Conservation (phyloP, 2,888 invertebrate species). For the Diarsia brunnea region DNA sequence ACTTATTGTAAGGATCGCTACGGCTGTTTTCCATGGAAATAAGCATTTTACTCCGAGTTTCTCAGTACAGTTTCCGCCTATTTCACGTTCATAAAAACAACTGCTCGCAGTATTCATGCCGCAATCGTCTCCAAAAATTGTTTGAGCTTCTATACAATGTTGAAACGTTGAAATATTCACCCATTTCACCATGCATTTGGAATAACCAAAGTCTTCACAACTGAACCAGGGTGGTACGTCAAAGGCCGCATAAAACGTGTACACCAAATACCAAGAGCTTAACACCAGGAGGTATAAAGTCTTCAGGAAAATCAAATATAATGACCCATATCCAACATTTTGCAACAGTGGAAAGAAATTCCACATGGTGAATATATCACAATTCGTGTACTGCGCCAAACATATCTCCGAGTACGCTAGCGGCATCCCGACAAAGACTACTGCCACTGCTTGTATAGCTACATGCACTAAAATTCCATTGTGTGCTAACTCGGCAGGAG, state of each 20-base stretch:
- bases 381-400: conserved; percentile 85
- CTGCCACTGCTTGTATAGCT: conserved; percentile 71
- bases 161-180: conserved; percentile 84
- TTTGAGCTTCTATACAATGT: conserved; percentile 84
- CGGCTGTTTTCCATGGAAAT: conserved; percentile 77
- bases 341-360: conserved; percentile 83
- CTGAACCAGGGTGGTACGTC: conserved; percentile 84
- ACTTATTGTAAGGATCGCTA: conserved; percentile 71
- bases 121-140: conserved; percentile 80
- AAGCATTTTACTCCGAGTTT: conserved; percentile 68
- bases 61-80: conserved; percentile 77
- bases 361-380: conserved; percentile 81
- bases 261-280: conserved; percentile 82
- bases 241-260: conserved; percentile 79
- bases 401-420: conserved; percentile 86
- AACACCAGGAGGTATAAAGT: conserved; percentile 77
- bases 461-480: conserved; percentile 78
- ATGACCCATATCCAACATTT: conserved; percentile 79
- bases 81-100: conserved; percentile 83
- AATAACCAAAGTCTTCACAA: conserved; percentile 77
- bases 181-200: conserved; percentile 85
- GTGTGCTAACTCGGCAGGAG: conserved; percentile 79
- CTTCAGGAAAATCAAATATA: conserved; percentile 79
- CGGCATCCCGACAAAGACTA: conserved; percentile 83
- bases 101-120: conserved; percentile 84